These are phyloP conservation scores for Ophion slaviceki DNA, from an alignment of 2,888 invertebrate species.

Conservation along the genomic window DNA sequence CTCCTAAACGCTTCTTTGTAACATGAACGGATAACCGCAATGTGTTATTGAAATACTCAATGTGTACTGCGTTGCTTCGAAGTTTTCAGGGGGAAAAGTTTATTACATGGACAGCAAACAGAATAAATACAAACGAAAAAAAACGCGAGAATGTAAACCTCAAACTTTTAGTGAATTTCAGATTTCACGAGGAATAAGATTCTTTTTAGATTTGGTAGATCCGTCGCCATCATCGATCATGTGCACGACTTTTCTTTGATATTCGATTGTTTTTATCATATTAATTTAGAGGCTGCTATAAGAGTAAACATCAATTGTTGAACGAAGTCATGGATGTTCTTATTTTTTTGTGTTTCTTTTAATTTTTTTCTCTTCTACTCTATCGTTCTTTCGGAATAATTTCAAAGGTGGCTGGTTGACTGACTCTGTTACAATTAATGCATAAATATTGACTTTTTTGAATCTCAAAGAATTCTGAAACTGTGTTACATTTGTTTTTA, in stretches of 20 bases:
- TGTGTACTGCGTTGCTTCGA: conserved; percentile 13
- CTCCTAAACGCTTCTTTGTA: conserved; percentile 68
- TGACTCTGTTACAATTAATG: conserved; percentile 48
- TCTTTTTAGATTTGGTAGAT: conserved; percentile 19
- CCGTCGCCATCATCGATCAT: conserved; percentile 33
- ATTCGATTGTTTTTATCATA: conserved; percentile 17
- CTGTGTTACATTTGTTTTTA: conserved; percentile 34
- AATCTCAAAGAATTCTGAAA: conserved; percentile 26
- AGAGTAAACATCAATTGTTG: conserved; percentile 51
- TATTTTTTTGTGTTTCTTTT: conserved; percentile 45
- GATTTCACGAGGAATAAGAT: conserved; percentile 22
- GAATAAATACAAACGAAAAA: not conserved
- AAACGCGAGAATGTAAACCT: not conserved
- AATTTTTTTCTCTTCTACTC: conserved; percentile 48
- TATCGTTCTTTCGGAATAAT: conserved; percentile 22
- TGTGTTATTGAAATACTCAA: conserved; percentile 35
- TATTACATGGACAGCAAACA: not conserved
- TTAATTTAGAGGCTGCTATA: conserved; percentile 67
- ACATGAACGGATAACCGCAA: conserved; percentile 31
- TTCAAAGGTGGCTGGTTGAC: conserved; percentile 60
- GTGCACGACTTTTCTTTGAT: conserved; percentile 51
- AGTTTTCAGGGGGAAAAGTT: conserved; percentile 34
- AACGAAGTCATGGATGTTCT: conserved; percentile 64
- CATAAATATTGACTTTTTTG: conserved; percentile 25
- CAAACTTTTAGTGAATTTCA: conserved; percentile 15